Evolutionary conservation across 2,113 vertebrate genomes (phyloP).

Genomic region (Lonchura striata): DNA sequence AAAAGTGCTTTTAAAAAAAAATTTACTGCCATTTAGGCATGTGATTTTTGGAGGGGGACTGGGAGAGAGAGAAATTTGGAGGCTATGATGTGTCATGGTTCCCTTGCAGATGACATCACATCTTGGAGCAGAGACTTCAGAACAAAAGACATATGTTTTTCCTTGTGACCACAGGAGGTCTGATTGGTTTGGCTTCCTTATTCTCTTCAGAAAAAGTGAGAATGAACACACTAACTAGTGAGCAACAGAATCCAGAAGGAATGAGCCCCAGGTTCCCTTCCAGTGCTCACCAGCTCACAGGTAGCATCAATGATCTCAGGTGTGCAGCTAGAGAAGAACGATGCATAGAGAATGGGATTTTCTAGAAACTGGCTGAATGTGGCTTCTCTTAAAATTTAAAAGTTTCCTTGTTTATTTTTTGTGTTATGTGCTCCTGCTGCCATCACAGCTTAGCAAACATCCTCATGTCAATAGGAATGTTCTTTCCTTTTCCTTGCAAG

Average conservation of each 20-base stretch:
- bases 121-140: not conserved
- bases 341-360: not conserved
- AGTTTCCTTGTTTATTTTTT: not conserved
- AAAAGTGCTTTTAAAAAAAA: not conserved
- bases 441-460: not conserved
- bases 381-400: not conserved
- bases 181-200: not conserved
- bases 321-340: not conserved
- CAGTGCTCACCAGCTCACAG: not conserved
- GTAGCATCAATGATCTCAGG: not conserved
- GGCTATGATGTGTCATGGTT: accelerated
- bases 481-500: not conserved
- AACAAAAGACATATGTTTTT: not conserved
- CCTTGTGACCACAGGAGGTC: not conserved
- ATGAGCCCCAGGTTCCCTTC: not conserved
- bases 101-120: not conserved
- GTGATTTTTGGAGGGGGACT: not conserved
- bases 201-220: not conserved
- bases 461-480: accelerated
- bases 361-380: not conserved
- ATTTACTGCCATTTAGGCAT: not conserved
- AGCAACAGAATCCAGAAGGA: not conserved
- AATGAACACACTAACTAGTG: not conserved
- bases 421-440: not conserved
- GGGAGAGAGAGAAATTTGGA: not conserved